These are phyloP conservation scores for Zaprionus capensis DNA, from an alignment of 1,140 invertebrate species.

Conservation along the genomic window DNA sequence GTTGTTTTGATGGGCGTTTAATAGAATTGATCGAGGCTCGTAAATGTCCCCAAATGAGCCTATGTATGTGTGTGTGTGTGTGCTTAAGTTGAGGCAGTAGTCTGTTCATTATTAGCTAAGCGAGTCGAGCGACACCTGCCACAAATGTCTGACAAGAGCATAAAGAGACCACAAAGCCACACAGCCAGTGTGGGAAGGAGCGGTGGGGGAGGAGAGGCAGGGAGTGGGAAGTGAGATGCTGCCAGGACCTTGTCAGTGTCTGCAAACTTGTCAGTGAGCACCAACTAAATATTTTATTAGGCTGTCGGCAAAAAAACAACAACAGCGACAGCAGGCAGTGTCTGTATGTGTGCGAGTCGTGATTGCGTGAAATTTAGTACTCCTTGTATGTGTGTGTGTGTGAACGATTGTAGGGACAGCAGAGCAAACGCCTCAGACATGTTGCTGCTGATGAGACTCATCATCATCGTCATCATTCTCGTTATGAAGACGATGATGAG, in stretches of 20 bases:
- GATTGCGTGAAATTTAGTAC: constrained; percentile 81
- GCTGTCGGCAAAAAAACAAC: constrained; percentile 56
- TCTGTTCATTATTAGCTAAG: constrained; percentile 47
- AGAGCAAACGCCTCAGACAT: constrained; percentile 56
- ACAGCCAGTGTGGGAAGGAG: not conserved
- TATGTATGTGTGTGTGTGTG: not conserved
- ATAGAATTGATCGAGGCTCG: constrained; percentile 64
- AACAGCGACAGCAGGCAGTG: constrained; percentile 15
- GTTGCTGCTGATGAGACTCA: constrained; percentile 71
- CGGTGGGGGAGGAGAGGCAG: not conserved
- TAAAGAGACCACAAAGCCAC: constrained; percentile 71
- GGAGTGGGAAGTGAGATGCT: not conserved
- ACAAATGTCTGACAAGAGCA: constrained; percentile 52
- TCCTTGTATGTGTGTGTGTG: constrained; percentile 41
- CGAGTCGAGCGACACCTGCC: constrained; percentile 51
- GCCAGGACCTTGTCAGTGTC: constrained; percentile 69
- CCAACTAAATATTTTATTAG: constrained; percentile 84
- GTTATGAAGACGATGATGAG: constrained; percentile 36
- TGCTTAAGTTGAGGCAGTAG: too few relatives aligned
- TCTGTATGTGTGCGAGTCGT: constrained; percentile 63
- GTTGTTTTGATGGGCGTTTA: constrained; percentile 59
- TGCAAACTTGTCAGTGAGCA: constrained; percentile 81
- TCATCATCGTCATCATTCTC: constrained; percentile 53
- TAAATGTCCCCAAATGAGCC: constrained; percentile 32
- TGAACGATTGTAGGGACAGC: constrained; percentile 46